Conservation (phyloP, 2,797 vertebrate species). For the Acanthis flammea region DNA sequence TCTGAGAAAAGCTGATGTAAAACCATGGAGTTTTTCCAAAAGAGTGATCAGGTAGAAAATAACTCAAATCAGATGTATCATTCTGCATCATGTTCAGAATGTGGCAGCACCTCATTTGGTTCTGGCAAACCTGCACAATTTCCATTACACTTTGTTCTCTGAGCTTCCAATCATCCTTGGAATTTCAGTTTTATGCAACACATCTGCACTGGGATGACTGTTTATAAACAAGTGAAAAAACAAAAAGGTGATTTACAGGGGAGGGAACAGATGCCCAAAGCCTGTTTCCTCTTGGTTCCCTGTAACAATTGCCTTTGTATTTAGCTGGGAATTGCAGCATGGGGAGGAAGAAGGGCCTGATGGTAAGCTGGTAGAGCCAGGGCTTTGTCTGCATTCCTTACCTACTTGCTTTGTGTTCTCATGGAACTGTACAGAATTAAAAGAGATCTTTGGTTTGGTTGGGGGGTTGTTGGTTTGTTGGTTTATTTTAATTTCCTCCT, state of each 20-base stretch:
- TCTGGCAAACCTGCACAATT: not conserved
- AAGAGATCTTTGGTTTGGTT: not conserved
- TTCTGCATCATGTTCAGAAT: accelerated
- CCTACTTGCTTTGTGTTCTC: not conserved
- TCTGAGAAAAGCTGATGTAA: not conserved
- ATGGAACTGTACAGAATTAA: not conserved
- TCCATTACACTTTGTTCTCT: not conserved
- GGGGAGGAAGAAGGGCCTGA: not conserved
- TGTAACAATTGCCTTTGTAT: not conserved
- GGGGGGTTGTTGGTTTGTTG: not conserved
- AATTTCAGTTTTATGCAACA: not conserved
- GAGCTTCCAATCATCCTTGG: not conserved
- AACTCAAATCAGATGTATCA: not conserved
- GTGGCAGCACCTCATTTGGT: not conserved
- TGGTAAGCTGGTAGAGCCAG: not conserved
- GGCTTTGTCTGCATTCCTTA: not conserved
- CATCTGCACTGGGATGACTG: not conserved
- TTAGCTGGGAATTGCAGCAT: not conserved
- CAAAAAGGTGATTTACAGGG: not conserved
- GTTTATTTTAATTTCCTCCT: not conserved
- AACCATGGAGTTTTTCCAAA: not conserved
- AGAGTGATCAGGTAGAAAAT: not conserved
- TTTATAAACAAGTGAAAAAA: not conserved
- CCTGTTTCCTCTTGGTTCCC: not conserved
- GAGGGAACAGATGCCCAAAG: not conserved